These are phyloP conservation scores for Caenorhabditis plicata DNA, from an alignment of 2,888 invertebrate species.

Conservation along the genomic window DNA sequence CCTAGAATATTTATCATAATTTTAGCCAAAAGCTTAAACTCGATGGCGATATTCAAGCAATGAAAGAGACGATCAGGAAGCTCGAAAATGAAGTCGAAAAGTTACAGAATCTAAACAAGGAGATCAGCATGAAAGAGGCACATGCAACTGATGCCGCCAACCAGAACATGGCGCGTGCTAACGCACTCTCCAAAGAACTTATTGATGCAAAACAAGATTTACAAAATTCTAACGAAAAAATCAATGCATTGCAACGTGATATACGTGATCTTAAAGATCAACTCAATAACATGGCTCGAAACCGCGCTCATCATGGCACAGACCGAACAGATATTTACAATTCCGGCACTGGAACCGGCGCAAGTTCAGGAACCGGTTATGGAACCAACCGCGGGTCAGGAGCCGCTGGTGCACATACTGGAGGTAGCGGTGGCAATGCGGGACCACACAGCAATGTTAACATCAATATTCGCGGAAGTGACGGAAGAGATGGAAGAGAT, in stretches of 20 bases:
- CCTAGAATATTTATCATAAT: constrained; percentile 4
- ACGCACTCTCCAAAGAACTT: constrained; percentile 52
- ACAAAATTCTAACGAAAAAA: constrained; percentile 31
- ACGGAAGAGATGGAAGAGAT: constrained; percentile 5
- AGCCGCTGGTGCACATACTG: neutral
- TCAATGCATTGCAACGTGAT: constrained; percentile 40
- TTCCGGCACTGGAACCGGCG: constrained; percentile 9
- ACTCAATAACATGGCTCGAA: constrained; percentile 35
- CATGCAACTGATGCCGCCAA: constrained; percentile 48
- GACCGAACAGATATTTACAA: constrained; percentile 1
- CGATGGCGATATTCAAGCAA: constrained; percentile 51
- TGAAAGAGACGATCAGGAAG: constrained; percentile 61
- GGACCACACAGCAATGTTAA: neutral
- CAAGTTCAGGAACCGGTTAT: constrained; percentile 1
- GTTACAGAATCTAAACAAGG: constrained; percentile 51
- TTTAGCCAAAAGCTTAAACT: constrained; percentile 59
- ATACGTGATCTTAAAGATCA: constrained; percentile 42
- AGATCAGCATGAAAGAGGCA: constrained; percentile 47
- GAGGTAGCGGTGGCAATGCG: constrained; percentile 3
- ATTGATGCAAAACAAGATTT: constrained; percentile 41
- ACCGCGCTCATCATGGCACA: constrained; percentile 26
- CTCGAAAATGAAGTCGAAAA: constrained; percentile 60
- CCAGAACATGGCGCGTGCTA: constrained; percentile 50
- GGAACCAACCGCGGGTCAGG: neutral
- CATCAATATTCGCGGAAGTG: neutral